Base-by-base conservation (phyloP, 2,113 vertebrate species). In the Stigmatopora argus region DNA sequence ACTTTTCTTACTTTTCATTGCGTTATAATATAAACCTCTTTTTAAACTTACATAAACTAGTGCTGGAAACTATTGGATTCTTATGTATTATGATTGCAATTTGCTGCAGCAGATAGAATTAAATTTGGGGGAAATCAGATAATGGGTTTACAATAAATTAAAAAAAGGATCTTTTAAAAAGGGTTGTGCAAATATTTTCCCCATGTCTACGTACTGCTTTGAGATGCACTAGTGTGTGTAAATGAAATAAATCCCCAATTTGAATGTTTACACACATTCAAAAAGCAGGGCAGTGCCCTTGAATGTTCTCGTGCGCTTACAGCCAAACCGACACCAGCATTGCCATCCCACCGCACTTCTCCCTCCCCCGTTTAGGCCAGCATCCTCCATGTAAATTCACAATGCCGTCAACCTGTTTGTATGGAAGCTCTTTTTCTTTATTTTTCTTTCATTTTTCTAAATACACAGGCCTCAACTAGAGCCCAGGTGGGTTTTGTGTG, bases 401-500 rank as follows among this genome's bases (percentile, higher is more conserved):
- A 71, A 75, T 71, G 53, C 61, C 47, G 59, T 63, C 61, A 62
- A 46, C 58, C 47, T 18, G 1, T 52, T 70, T 46, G 69, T 66
- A 71, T 75, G 38, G 71, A 79, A 77, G 81, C 75, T 82, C 84
- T 85, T 84, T 81, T 77, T 78, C 12, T 61, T 41, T n/a, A n/a
- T n/a, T n/a, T n/a, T n/a, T n/a, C n/a, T n/a, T n/a, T n/a, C n/a
- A n/a, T n/a, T 61, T 60, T 21, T 44, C n/a, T 21, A 14, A 78
- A 76, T 72, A 82, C 41, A 61, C 69, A 71, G 64, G 67, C 65
- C 63, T 72, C 64, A 77, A 82, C 80, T 78, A 75, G 83, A 86
- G 81, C 75, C 78, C 85, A 90, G 86, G 81, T 87, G 85, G 79
- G 81, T 82, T 85, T 87, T 88, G 75, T 83, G 79, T 83, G 26